These are phyloP conservation scores for Barbus barbus DNA, from an alignment of 2,113 vertebrate genomes.

Conservation along the genomic window DNA sequence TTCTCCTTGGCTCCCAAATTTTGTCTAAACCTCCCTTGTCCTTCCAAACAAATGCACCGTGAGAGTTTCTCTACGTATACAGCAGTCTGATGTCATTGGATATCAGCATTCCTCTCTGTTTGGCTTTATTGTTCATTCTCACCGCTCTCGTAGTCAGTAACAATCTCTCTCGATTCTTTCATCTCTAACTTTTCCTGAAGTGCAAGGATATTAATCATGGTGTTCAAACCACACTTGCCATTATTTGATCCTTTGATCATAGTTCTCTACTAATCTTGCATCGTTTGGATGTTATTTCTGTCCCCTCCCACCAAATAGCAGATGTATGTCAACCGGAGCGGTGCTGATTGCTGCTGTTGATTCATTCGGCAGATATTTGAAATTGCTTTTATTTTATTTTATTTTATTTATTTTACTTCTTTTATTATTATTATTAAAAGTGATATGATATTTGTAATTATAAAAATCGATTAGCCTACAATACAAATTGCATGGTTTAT, in stretches of 20 bases:
- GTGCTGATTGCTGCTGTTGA: neutral
- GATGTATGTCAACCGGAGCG: neutral
- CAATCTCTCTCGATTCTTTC: neutral
- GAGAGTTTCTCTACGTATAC: too few relatives aligned
- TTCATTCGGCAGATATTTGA: neutral
- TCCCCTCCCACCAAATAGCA: neutral
- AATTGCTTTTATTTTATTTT: neutral
- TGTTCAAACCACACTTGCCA: slow-evolving; percentile 8
- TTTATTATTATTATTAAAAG: neutral
- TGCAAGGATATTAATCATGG: slow-evolving; percentile 5
- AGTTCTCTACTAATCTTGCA: neutral
- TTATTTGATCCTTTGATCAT: slow-evolving; percentile 8
- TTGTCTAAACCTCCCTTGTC: too few relatives aligned
- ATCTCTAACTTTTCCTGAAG: neutral
- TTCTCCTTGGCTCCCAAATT: too few relatives aligned
- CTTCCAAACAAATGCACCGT: too few relatives aligned
- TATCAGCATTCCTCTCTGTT: neutral
- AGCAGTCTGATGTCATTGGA: neutral
- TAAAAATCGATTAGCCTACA: neutral
- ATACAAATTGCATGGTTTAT: neutral
- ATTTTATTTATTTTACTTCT: too few relatives aligned
- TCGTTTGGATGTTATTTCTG: neutral
- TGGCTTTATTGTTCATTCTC: neutral
- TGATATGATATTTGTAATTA: too few relatives aligned
- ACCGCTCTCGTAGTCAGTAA: neutral